Evolutionary conservation across 2,888 invertebrate species (phyloP).

Genomic region (Ormyrus thymus): DNA sequence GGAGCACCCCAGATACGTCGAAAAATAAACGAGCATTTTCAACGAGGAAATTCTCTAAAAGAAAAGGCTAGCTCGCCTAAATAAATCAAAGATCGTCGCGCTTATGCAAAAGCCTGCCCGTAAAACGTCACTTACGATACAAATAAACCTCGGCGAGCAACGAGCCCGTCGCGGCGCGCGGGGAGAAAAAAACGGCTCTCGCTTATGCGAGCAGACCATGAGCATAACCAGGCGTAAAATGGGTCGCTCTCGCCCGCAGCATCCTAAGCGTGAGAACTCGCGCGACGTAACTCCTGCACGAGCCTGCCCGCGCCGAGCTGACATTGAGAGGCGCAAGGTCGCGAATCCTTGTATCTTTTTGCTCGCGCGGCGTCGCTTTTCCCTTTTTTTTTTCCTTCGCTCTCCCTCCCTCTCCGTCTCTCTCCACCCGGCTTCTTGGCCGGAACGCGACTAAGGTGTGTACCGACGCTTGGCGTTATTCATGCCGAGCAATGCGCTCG

Average conservation of each 20-base stretch:
- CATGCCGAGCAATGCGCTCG: neutral
- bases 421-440: neutral
- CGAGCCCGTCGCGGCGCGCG: no score
- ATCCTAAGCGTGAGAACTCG: slow-evolving; percentile 68
- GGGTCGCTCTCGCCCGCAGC: slow-evolving; percentile 52
- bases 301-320: slow-evolving; percentile 22
- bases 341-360: slow-evolving; percentile 20
- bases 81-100: no score
- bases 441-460: slow-evolving; percentile 32
- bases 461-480: neutral
- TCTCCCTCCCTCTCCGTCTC: neutral
- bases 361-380: neutral
- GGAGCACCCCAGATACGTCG: no score
- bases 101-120: no score
- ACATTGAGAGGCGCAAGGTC: slow-evolving; percentile 70
- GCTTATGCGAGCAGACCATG: neutral
- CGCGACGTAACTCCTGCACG: slow-evolving; percentile 40
- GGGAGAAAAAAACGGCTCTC: no score
- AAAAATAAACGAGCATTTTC: no score
- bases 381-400: slow-evolving; percentile 11
- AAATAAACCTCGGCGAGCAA: neutral
- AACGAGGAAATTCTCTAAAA: no score
- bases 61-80: no score
- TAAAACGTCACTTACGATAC: no score
- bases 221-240: slow-evolving; percentile 37